Percentiles rank a stretch among this genome's conserved stretches.
Evolutionary conservation across 1,140 invertebrate species (phyloP).

Genomic region (Eciton burchellii): DNA sequence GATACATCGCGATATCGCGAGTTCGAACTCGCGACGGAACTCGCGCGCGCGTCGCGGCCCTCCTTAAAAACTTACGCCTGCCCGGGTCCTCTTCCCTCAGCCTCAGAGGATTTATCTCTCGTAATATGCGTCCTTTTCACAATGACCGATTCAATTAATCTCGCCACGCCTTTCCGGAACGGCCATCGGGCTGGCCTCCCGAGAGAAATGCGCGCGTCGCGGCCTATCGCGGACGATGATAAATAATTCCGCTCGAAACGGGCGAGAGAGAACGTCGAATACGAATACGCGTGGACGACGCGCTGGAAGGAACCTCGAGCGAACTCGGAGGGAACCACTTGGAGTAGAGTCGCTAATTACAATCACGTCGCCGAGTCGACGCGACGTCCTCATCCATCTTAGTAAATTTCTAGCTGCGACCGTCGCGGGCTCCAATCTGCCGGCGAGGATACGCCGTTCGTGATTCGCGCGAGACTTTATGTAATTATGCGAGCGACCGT

Average conservation of each 20-base stretch:
- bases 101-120: conserved; percentile 13
- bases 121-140: conserved; percentile 1
- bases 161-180: neutral
- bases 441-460: conserved; percentile 18
- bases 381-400: conserved; percentile 64
- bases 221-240: conserved; percentile 7
- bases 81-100: neutral
- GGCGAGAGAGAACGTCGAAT: conserved; percentile 13
- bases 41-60: no score
- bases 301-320: conserved; percentile 25
- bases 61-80: neutral
- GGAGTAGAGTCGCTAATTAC: conserved; percentile 54
- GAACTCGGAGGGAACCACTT: conserved; percentile 26
- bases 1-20: no score
- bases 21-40: no score
- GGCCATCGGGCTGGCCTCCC: neutral
- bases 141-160: conserved; percentile 39
- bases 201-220: conserved; percentile 30
- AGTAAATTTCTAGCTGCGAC: conserved; percentile 58
- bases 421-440: conserved; percentile 49
- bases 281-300: conserved; percentile 15
- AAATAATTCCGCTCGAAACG: conserved; percentile 50
- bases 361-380: conserved; percentile 49
- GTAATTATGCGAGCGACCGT: conserved; percentile 66
- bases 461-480: conserved; percentile 63